Percentiles rank a stretch among this genome's conserved stretches.
Conservation (phyloP, 2,797 vertebrate genomes). For the Yasuhikotakia modesta region DNA sequence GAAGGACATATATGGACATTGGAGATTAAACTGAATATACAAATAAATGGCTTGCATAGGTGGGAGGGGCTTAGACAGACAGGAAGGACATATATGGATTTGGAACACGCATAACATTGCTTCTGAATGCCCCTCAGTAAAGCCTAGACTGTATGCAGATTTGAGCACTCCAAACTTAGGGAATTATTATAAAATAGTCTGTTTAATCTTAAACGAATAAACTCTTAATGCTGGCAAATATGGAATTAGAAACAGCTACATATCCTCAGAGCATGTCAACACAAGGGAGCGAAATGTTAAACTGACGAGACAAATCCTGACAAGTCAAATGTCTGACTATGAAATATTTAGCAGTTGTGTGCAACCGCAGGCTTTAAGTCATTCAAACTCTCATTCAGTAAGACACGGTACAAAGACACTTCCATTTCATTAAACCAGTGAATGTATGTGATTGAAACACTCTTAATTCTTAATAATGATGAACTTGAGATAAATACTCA, state of each 20-base stretch:
- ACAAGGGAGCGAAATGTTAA: constrained; percentile 36
- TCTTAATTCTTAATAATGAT: constrained; percentile 11
- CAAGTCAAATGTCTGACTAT: constrained; percentile 43
- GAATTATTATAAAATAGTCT: constrained; percentile 4
- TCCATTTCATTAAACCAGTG: background rate
- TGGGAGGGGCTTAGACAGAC: background rate
- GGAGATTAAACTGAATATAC: background rate
- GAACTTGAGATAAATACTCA: background rate
- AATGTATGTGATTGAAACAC: background rate
- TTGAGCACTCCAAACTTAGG: background rate
- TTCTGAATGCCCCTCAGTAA: background rate
- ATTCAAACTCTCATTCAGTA: constrained; percentile 29
- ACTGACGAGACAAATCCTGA: constrained; percentile 37
- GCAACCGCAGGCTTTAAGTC: constrained; percentile 30
- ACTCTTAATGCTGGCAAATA: constrained; percentile 18
- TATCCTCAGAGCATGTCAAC: constrained; percentile 24
- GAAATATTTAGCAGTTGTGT: constrained; percentile 50
- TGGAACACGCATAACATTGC: background rate
- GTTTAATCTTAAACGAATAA: constrained; percentile 21
- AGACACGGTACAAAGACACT: constrained; percentile 8
- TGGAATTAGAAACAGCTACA: constrained; percentile 8
- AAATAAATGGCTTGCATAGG: background rate
- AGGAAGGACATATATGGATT: no score
- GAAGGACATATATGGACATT: background rate
- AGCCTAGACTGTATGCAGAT: background rate